These are phyloP conservation scores for Odontesthes bonariensis DNA, from an alignment of 2,113 vertebrate genomes.

Conservation along the genomic window DNA sequence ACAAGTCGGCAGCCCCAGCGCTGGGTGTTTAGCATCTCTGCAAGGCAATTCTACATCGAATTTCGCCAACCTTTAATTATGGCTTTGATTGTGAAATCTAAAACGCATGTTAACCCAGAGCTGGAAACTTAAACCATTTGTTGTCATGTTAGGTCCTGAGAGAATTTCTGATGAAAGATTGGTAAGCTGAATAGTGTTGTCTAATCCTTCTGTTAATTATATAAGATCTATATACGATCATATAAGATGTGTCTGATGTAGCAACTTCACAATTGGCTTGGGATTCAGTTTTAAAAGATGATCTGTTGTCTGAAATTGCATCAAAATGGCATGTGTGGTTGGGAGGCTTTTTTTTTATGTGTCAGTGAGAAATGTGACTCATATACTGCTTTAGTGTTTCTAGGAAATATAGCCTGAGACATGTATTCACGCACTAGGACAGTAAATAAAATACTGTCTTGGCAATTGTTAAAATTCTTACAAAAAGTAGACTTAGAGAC, in stretches of 20 bases:
- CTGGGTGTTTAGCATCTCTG: not conserved
- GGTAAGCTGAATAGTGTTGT: not conserved
- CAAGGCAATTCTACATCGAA: not conserved
- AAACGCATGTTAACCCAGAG: constrained; percentile 9
- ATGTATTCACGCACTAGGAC: not conserved
- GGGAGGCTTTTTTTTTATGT: not conserved
- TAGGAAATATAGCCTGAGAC: not conserved
- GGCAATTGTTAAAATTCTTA: not conserved
- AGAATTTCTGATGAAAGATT: not conserved
- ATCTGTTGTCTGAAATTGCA: not conserved
- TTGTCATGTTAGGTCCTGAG: constrained; percentile 37
- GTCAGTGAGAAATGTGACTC: not conserved
- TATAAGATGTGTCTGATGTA: too few relatives aligned
- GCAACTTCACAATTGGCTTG: not conserved
- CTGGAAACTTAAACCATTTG: constrained; percentile 1
- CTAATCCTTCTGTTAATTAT: not conserved
- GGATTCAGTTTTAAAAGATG: not conserved
- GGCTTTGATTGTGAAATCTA: not conserved
- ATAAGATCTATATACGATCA: not conserved
- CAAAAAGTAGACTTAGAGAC: not conserved
- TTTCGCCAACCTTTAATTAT: constrained; percentile 9
- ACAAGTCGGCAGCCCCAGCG: not conserved
- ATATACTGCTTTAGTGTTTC: not conserved
- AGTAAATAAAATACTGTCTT: constrained; percentile 13
- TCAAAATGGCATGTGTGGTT: not conserved